Evolutionary conservation across 2,113 vertebrate species (phyloP).

Genomic region (Larimichthys crocea): DNA sequence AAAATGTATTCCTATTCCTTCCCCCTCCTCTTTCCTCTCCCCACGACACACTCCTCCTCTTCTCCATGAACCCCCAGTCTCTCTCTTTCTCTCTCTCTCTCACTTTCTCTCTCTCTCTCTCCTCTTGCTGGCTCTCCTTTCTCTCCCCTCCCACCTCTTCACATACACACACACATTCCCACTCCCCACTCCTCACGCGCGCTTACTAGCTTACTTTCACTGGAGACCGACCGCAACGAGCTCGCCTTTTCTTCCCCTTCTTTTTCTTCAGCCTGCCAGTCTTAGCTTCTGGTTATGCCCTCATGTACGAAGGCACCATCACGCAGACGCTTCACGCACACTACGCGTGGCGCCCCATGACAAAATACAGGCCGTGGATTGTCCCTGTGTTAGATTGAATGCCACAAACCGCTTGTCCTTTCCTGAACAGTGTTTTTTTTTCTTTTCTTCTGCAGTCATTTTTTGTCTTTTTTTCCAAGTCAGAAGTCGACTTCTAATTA

Average conservation of each 20-base stretch:
- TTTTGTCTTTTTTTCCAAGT: slow-evolving; percentile 15
- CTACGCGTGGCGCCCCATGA: slow-evolving; percentile 61
- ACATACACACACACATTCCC: slow-evolving; percentile 60
- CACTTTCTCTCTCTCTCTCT: slow-evolving; percentile 57
- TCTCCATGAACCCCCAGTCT: slow-evolving; percentile 75
- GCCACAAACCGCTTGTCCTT: slow-evolving; percentile 60
- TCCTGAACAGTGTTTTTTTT: slow-evolving; percentile 64
- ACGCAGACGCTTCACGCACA: slow-evolving; percentile 49
- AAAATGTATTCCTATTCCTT: slow-evolving; percentile 76
- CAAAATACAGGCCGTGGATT: slow-evolving; percentile 71
- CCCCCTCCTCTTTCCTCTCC: slow-evolving; percentile 75
- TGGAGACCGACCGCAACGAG: slow-evolving; percentile 69
- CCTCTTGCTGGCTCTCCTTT: slow-evolving; percentile 55
- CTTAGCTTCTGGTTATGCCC: slow-evolving; percentile 58
- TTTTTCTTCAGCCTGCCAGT: slow-evolving; percentile 54
- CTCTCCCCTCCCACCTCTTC: slow-evolving; percentile 80
- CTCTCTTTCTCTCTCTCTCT: slow-evolving; percentile 42
- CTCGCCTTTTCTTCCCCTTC: slow-evolving; percentile 53
- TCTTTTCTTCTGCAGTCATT: slow-evolving; percentile 48
- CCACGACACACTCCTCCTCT: slow-evolving; percentile 81
- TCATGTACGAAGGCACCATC: slow-evolving; percentile 52
- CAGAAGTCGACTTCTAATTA: slow-evolving; percentile 37
- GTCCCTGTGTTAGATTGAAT: slow-evolving; percentile 69
- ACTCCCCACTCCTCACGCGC: slow-evolving; percentile 74
- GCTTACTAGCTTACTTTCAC: slow-evolving; percentile 75